Base-by-base conservation (phyloP, 2,888 invertebrate species). In the Chrysomela aeneicollis region DNA sequence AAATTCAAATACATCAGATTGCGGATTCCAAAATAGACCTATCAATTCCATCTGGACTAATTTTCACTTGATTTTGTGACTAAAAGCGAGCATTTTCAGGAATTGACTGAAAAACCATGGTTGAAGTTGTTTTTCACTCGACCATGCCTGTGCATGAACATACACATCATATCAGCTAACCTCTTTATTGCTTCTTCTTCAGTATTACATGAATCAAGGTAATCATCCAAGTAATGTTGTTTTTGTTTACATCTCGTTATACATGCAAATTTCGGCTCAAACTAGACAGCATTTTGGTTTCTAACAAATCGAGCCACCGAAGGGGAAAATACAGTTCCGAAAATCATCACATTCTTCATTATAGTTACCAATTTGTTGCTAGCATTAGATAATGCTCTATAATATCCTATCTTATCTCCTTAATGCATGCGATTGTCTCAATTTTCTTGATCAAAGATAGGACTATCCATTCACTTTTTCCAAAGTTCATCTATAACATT, bases 301-400 rank as follows among this genome's bases (percentile, higher is more conserved):
- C 10, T 47, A 15, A 47, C 47, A 10, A 17, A 9, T 19, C 15
- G 47, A 10, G 47, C 47, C 10, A 17, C 12, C 2, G 17, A 1
- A 8, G 47, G 47, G 2, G 47, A 47, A 8, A 17, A 47, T 18
- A 17, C 47, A 8, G 47, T 17, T 17, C 19, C 47, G 10, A 47
- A 47, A 2, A 47, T 47, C 47, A 37, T 26, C 8, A 51, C n/a
- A 51, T 51, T 51, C 22, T 51, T 51, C 51, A 51, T 51, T 21
- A 22, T 21, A 1, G 51, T 51, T 47, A 47, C 47, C 47, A 47
- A 15, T 2, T 9, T 47, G 15, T 15, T 47, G 2, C 1, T 47
- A 1, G 47, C 17, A 47, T 17, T 47, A 2, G 51, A 51, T 22
- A 51, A 51, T 6, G 10, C 2, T 12, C 21, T 51, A 22, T n/a